A percentile compares a stretch with the other conserved stretches of the same genome.
Evolutionary conservation across 1,140 invertebrate species (phyloP).

Genomic region (Dendroctonus valens): DNA sequence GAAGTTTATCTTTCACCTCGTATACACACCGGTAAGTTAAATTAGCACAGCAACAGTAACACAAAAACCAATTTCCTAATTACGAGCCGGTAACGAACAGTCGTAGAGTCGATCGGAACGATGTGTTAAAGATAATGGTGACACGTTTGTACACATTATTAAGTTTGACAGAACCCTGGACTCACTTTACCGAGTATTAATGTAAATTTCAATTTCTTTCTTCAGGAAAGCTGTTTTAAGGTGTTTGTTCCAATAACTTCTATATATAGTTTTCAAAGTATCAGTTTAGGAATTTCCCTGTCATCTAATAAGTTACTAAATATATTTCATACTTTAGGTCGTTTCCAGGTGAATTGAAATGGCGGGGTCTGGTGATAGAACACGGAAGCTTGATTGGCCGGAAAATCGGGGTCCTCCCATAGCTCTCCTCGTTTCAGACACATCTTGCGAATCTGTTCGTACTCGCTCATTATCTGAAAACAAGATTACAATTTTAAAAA

Average conservation of each 20-base stretch:
- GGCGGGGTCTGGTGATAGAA: slow-evolving; percentile 93
- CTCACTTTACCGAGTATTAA: too few species aligned
- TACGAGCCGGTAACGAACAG: too few species aligned
- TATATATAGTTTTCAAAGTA: too few species aligned
- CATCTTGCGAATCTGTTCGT: slow-evolving; percentile 76
- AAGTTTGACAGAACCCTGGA: too few species aligned
- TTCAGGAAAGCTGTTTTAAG: too few species aligned
- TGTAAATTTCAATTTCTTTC: too few species aligned
- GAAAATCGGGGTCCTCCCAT: slow-evolving; percentile 93
- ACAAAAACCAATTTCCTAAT: too few species aligned
- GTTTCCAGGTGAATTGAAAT: slow-evolving; percentile 88
- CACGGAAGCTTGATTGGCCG: slow-evolving; percentile 81
- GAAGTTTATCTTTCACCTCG: too few species aligned
- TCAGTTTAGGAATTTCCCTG: neutral
- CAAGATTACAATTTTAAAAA: too few species aligned
- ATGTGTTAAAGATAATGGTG: neutral
- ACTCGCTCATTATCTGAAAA: slow-evolving; percentile 63
- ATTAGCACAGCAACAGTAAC: too few species aligned
- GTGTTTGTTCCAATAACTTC: too few species aligned
- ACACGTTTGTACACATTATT: neutral
- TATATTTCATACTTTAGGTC: slow-evolving; percentile 69
- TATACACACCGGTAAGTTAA: too few species aligned
- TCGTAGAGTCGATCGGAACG: neutral
- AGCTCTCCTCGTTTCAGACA: slow-evolving; percentile 77
- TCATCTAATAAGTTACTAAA: neutral